Evolutionary conservation across 2,797 vertebrate species (phyloP), one percentile per base, ranked within the genome.

Genomic region (Pelodytes ibericus): DNA sequence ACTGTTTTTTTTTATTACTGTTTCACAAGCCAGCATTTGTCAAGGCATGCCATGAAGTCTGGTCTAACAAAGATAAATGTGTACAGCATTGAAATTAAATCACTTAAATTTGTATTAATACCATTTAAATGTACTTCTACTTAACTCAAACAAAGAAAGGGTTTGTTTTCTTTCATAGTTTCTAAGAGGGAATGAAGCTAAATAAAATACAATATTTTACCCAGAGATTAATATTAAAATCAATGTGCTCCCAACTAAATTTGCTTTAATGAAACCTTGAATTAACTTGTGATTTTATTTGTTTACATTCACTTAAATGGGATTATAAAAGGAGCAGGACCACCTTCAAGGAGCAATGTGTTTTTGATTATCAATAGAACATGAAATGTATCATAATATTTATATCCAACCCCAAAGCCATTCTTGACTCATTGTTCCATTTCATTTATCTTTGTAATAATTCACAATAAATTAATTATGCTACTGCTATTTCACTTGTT

Each of bases 151-250:
- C 36, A 36, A 72, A 44, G 26, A 26, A 71, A 58, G 15, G 15
- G 31, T 31, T 36, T 11, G 59, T 63, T 56, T 53, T 11, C 31
- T 30, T 70, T 76, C 26, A 20, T 24, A 29, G 49, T 22, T 25
- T 60, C 51, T 71, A 51, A 47, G 29, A 65, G 20, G 47, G 65
- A 64, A 20, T 62, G 58, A 64, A 20, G 33, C 25, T 64, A 44
- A 64, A 71, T 63, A 61, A 24, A 58, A 22, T 70, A 63, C 59
- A 70, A 70, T 69, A 69, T 63, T 57, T 57, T 53, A 56, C 58
- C 63, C 15, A 67, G n/a, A 49, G 39, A 51, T 51, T 63, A 70
- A 63, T 60, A 9, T 51, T 56, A 51, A 76, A 41, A 31, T 63
- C 44, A 63, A 26, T 51, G 22, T 36, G 20, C 47, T 36, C 60